Evolutionary conservation across 2,113 vertebrate genomes (phyloP).

Genomic region (Albula glossodonta): DNA sequence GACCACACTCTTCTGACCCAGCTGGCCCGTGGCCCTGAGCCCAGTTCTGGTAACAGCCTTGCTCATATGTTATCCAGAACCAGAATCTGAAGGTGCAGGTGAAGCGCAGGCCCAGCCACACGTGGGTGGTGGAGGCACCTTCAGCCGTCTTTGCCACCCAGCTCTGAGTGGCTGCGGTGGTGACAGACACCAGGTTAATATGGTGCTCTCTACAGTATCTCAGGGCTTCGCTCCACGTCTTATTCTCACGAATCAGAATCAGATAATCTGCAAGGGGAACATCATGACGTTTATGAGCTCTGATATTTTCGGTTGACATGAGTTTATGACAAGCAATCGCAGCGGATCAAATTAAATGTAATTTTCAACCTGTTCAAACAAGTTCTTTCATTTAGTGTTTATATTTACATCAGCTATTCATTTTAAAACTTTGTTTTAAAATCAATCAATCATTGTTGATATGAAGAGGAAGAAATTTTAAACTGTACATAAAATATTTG

Average conservation of each 20-base stretch:
- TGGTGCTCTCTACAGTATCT: neutral
- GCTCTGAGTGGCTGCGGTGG: neutral
- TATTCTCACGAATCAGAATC: neutral
- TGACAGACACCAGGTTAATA: slow-evolving; percentile 3
- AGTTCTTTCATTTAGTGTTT: neutral
- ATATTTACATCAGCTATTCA: no score
- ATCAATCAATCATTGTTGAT: no score
- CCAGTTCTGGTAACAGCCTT: slow-evolving; percentile 11
- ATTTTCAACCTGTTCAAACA: neutral
- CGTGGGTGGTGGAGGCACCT: slow-evolving; percentile 5
- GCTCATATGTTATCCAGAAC: slow-evolving; percentile 25
- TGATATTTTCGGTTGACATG: neutral
- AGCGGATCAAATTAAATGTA: neutral
- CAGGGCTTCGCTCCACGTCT: slow-evolving; percentile 23
- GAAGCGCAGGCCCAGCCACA: slow-evolving; percentile 22
- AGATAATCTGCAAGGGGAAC: neutral
- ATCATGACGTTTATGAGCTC: neutral
- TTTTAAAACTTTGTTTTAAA: no score
- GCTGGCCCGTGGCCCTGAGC: neutral
- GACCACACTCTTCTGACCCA: neutral
- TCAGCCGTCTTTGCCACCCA: neutral
- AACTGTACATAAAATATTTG: neutral
- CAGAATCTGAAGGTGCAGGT: slow-evolving; percentile 9
- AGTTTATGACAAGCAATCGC: neutral
- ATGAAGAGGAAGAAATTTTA: neutral